phyloP scores from a whole-genome alignment of 1,140 invertebrate genomes.

The Ostrea edulis region DNA sequence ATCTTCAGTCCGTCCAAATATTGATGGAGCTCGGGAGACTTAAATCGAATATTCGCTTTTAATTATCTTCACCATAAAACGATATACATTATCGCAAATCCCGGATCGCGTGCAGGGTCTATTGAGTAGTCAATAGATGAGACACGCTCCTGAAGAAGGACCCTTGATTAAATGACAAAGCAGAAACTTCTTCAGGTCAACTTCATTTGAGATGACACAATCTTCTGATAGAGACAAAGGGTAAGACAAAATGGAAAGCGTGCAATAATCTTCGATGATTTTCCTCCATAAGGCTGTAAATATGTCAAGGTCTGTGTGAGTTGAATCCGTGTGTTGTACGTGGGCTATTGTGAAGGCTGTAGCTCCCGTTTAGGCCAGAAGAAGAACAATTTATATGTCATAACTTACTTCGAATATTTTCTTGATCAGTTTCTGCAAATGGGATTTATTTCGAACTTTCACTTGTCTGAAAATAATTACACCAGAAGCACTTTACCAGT shows the following conservation, averaged over 20 bases:
- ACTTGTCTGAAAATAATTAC: no score
- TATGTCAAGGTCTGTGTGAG: no score
- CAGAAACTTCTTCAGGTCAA: background rate
- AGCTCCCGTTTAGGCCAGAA: no score
- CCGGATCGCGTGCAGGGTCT: background rate
- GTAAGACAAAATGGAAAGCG: background rate
- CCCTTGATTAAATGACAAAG: background rate
- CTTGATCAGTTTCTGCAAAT: no score
- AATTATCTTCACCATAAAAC: conserved; percentile 12
- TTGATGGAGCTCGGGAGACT: background rate
- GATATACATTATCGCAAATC: background rate
- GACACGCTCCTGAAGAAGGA: background rate
- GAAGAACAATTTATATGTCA: no score
- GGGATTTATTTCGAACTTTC: no score
- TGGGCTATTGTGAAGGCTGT: no score
- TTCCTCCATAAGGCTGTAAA: no score
- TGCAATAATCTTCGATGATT: no score
- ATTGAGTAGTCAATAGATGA: background rate
- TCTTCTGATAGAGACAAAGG: background rate
- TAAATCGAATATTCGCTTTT: conserved; percentile 6
- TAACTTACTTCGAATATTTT: no score
- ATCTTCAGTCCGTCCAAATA: conserved; percentile 4
- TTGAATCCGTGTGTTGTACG: no score
- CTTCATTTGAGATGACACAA: background rate
- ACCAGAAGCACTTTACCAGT: no score